Evolutionary conservation across 2,888 invertebrate genomes (phyloP).

Genomic region (Drosophila cyrtoloma): DNA sequence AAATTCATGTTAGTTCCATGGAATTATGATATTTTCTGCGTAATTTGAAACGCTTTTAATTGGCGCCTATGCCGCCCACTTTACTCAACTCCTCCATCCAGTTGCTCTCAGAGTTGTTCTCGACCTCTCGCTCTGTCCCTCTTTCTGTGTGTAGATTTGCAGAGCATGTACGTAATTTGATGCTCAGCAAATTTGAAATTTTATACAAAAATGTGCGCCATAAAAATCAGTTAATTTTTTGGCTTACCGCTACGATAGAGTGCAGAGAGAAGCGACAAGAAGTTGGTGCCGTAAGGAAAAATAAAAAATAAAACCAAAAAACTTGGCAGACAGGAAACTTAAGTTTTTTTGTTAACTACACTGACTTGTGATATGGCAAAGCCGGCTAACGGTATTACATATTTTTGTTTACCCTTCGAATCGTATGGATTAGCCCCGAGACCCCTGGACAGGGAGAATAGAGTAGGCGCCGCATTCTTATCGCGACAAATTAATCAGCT

Average conservation of each 20-base stretch:
- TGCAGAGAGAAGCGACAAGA: constrained; percentile 12
- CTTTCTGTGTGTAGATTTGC: constrained; percentile 20
- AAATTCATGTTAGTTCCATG: constrained; percentile 75
- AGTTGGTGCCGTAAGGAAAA: constrained; percentile 34
- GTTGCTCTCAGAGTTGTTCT: constrained; percentile 33
- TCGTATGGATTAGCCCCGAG: constrained; percentile 67
- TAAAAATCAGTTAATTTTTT: constrained; percentile 56
- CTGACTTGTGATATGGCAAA: constrained; percentile 65
- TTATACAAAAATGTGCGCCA: constrained; percentile 72
- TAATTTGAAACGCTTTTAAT: constrained; percentile 78
- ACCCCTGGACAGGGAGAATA: not conserved
- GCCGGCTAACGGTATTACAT: constrained; percentile 71
- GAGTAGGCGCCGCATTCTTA: constrained; percentile 72
- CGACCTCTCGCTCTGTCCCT: not conserved
- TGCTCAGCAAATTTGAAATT: constrained; percentile 77
- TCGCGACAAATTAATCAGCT: constrained; percentile 81
- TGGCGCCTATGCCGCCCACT: constrained; percentile 71
- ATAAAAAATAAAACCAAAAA: constrained; percentile 44
- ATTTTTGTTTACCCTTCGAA: constrained; percentile 80
- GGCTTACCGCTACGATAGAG: constrained; percentile 49
- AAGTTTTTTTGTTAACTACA: constrained; percentile 77
- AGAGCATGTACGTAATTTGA: constrained; percentile 76
- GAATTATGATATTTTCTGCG: constrained; percentile 80
- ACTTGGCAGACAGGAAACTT: constrained; percentile 79
- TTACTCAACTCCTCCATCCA: constrained; percentile 19